A percentile compares a stretch with the other conserved stretches of the same genome.
These are phyloP conservation scores for Drosophila tanythrix DNA, from an alignment of 2,888 invertebrate species.

Conservation along the genomic window DNA sequence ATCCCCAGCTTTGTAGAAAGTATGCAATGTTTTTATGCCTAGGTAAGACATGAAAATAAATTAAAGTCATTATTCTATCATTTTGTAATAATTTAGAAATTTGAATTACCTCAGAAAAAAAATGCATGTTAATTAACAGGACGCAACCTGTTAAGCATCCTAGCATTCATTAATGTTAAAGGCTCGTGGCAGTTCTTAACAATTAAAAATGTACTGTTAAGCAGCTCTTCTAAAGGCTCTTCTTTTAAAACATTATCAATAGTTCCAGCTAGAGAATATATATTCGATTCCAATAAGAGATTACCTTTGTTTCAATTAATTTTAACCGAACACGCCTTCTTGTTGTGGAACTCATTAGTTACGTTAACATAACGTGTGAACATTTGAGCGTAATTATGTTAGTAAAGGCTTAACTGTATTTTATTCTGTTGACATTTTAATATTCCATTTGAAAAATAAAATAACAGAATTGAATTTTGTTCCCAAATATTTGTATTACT, in stretches of 20 bases:
- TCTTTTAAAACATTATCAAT: background rate
- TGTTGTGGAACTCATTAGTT: background rate
- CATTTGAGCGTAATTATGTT: background rate
- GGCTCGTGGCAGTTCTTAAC: background rate
- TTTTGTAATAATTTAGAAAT: background rate
- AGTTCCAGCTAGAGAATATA: background rate
- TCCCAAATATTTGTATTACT: background rate
- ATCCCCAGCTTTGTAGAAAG: constrained; percentile 5
- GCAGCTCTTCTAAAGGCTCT: background rate
- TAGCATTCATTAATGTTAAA: background rate
- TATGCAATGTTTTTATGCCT: constrained; percentile 15
- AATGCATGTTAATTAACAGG: background rate
- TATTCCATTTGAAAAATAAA: background rate
- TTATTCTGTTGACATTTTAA: background rate
- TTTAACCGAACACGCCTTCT: background rate
- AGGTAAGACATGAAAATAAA: background rate
- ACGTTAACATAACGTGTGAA: background rate
- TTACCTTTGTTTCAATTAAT: background rate
- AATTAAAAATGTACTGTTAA: background rate
- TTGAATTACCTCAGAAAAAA: background rate
- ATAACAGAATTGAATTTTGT: background rate
- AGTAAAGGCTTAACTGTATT: background rate
- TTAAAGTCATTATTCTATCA: background rate
- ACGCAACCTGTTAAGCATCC: background rate
- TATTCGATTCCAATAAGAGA: background rate